Conservation (phyloP, 1,140 invertebrate genomes). For the Eriocheir sinensis region DNA sequence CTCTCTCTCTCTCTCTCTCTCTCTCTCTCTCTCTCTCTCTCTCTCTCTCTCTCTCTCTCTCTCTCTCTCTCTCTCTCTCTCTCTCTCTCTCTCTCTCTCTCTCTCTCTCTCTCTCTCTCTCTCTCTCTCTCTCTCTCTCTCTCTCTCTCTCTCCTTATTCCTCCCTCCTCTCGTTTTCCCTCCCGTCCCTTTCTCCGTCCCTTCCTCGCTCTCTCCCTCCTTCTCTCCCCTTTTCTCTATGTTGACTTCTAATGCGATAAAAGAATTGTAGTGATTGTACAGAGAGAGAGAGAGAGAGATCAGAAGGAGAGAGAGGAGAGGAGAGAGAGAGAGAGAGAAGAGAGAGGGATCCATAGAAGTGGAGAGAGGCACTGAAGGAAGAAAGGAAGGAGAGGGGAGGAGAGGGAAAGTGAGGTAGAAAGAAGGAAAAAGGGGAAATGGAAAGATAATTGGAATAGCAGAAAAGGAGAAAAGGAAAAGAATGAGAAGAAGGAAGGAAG, state of each 20-base stretch:
- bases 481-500: too few relatives aligned
- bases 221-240: background rate
- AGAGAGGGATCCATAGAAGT: background rate
- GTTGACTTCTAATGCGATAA: background rate
- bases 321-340: background rate
- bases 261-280: background rate
- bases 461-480: too few relatives aligned
- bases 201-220: background rate
- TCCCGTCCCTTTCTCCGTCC: background rate
- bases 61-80: slow-evolving; percentile 14
- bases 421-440: too few relatives aligned
- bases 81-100: slow-evolving; percentile 14
- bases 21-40: slow-evolving; percentile 17
- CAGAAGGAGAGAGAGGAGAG: too few relatives aligned
- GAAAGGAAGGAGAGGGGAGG: background rate
- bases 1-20: background rate
- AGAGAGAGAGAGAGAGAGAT: too few relatives aligned
- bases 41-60: slow-evolving; percentile 14
- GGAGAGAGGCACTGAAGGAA: too few relatives aligned
- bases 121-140: background rate
- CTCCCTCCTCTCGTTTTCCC: background rate
- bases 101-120: slow-evolving; percentile 14
- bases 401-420: background rate
- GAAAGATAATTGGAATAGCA: too few relatives aligned
- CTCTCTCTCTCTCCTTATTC: background rate